phyloP scores from a whole-genome alignment of 2,888 invertebrate genomes.

The Eupithecia subumbrata region DNA sequence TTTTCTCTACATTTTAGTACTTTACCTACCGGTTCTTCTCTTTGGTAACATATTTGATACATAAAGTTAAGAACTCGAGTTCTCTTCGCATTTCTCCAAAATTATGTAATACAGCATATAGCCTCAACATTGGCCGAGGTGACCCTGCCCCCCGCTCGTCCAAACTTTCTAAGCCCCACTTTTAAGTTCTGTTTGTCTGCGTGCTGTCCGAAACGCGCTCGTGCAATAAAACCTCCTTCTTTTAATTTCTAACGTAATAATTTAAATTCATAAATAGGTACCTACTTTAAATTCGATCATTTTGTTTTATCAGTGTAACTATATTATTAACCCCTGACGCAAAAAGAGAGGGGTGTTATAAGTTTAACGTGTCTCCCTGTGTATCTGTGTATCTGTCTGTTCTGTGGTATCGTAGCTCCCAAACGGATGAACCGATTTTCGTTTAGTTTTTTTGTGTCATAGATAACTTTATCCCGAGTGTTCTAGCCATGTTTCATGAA shows the following conservation, averaged over 20 bases:
- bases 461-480: no score
- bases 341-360: no score
- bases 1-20: not conserved
- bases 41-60: not conserved
- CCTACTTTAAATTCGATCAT: not conserved
- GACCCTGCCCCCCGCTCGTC: conserved; percentile 52
- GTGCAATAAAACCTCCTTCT: not conserved
- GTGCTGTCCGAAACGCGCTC: conserved; percentile 11
- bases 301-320: not conserved
- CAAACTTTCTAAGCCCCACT: conserved; percentile 66
- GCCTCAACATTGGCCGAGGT: conserved; percentile 15
- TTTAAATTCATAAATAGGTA: not conserved
- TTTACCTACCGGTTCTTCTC: not conserved
- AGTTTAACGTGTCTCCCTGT: no score
- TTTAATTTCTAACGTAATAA: not conserved
- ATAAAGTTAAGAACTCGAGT: not conserved
- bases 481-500: no score
- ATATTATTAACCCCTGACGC: no score
- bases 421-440: no score
- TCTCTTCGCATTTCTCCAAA: conserved; percentile 5
- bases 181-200: not conserved
- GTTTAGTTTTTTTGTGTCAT: no score
- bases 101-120: not conserved
- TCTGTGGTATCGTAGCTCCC: no score
- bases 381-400: no score